These are phyloP conservation scores for Leptogaster cylindrica DNA, from an alignment of 2,888 invertebrate genomes.

Conservation along the genomic window DNA sequence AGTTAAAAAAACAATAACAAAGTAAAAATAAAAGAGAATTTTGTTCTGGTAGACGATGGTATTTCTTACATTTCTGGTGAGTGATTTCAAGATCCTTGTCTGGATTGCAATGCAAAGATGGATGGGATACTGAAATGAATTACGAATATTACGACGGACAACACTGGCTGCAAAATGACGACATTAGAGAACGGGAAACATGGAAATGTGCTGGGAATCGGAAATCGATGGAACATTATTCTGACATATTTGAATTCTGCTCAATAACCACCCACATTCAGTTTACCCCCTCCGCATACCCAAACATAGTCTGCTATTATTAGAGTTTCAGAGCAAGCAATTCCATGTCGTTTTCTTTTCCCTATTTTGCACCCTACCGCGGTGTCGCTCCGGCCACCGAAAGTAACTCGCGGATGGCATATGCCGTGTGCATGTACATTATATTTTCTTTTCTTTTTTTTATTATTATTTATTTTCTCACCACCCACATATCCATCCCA, in stretches of 20 bases:
- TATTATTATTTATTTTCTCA: conserved; percentile 2
- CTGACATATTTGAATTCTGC: conserved; percentile 44
- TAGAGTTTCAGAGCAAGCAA: conserved; percentile 30
- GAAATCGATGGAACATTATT: conserved; percentile 43
- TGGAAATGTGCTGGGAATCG: conserved; percentile 41
- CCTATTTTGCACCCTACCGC: not conserved
- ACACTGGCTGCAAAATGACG: conserved; percentile 13
- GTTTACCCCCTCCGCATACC: conserved; percentile 6
- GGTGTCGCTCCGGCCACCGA: not conserved
- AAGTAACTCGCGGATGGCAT: not conserved
- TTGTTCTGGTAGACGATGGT: too few relatives aligned
- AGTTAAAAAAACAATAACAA: too few relatives aligned
- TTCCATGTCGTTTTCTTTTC: not conserved
- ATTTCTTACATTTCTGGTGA: too few relatives aligned
- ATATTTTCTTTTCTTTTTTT: conserved; percentile 11
- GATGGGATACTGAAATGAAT: conserved; percentile 26
- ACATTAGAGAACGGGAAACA: conserved; percentile 25
- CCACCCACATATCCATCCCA: not conserved
- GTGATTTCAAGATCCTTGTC: too few relatives aligned
- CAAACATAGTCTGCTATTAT: conserved; percentile 24
- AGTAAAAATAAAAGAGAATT: too few relatives aligned
- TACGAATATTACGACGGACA: conserved; percentile 8
- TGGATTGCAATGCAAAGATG: not conserved
- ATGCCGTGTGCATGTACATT: conserved; percentile 16
- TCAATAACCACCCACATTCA: too few relatives aligned